phyloP scores from a whole-genome alignment of 2,888 invertebrate species.

The Ectemnius cavifrons region DNA sequence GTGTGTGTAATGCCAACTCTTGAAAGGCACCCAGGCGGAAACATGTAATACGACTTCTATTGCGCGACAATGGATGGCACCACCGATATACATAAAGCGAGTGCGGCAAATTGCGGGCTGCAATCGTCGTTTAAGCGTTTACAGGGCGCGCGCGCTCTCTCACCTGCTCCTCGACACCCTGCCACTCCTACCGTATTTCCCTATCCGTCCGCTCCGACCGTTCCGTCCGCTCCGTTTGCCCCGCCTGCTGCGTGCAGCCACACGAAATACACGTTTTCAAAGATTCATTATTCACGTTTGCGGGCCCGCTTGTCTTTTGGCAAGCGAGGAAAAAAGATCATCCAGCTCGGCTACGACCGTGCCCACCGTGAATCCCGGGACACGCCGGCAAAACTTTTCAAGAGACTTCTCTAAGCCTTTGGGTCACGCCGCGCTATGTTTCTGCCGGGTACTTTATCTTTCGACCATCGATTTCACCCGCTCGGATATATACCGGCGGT shows the following conservation, averaged over 20 bases:
- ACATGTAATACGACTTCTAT: constrained; percentile 41
- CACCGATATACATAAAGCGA: constrained; percentile 41
- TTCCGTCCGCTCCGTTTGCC: background rate
- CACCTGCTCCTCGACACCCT: background rate
- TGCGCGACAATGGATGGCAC: constrained; percentile 54
- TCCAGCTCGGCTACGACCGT: no score
- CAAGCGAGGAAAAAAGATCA: no score
- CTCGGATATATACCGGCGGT: constrained; percentile 11
- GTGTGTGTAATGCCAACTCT: constrained; percentile 43
- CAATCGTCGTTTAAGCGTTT: constrained; percentile 6
- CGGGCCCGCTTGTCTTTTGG: no score
- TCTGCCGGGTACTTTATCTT: background rate
- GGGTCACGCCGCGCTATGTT: no score
- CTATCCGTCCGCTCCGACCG: background rate
- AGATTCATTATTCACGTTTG: no score
- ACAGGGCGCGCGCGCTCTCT: constrained; percentile 2
- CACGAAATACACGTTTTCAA: no score
- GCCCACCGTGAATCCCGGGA: no score
- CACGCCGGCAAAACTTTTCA: no score
- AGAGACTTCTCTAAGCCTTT: no score
- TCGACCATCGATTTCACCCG: constrained; percentile 37
- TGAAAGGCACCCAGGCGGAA: constrained; percentile 42
- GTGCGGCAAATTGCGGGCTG: constrained; percentile 22
- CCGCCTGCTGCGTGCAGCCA: no score
- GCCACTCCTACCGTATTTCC: background rate